Percentiles rank a stretch among this genome's conserved stretches.
Conservation (phyloP, 1,140 invertebrate species). For the Helicorthomorpha holstii region DNA sequence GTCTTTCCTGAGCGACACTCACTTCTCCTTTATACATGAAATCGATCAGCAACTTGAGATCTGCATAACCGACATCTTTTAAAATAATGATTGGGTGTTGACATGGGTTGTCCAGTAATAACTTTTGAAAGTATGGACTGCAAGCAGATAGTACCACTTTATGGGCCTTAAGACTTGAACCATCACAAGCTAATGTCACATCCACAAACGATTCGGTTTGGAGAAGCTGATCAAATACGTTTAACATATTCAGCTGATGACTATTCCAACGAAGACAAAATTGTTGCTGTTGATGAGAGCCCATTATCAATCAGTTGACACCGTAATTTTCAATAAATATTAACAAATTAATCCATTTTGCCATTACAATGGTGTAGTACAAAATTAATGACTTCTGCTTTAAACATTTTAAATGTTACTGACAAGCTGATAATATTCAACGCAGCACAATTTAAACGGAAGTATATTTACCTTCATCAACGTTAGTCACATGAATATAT, state of each 20-base stretch:
- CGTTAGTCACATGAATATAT: too few species aligned
- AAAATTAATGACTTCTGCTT: too few species aligned
- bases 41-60: constrained; percentile 69
- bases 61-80: constrained; percentile 69
- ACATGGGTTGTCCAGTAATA: constrained; percentile 79
- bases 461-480: too few species aligned
- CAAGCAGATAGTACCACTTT: constrained; percentile 40
- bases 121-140: constrained; percentile 66
- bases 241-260: constrained; percentile 72
- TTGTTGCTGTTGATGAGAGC: constrained; percentile 53
- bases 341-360: too few species aligned
- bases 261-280: constrained; percentile 82
- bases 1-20: constrained; percentile 61
- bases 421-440: too few species aligned
- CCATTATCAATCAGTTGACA: too few species aligned
- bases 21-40: constrained; percentile 88
- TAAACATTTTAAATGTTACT: too few species aligned
- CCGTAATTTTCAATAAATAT: too few species aligned
- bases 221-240: constrained; percentile 36
- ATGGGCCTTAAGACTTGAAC: constrained; percentile 37
- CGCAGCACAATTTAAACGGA: too few species aligned
- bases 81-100: constrained; percentile 81
- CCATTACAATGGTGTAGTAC: too few species aligned
- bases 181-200: constrained; percentile 38
- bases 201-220: constrained; percentile 38